A percentile compares a stretch with the other conserved stretches of the same genome.
phyloP scores from a whole-genome alignment of 1,140 invertebrate species.

The Drosophila watanabei region DNA sequence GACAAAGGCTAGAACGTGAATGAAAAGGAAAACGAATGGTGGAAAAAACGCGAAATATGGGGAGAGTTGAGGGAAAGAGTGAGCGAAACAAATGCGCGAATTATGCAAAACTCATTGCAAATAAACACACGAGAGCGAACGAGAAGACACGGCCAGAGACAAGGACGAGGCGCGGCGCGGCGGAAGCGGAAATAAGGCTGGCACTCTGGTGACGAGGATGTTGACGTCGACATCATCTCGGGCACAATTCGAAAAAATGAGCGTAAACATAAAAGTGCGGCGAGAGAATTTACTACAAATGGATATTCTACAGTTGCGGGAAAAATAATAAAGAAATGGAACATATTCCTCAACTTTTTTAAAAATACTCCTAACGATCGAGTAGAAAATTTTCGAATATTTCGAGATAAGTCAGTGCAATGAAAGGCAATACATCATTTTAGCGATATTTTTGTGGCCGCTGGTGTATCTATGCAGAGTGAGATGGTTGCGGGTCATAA shows the following conservation, averaged over 20 bases:
- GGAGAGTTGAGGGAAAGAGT: conserved; percentile 10
- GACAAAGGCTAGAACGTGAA: conserved; percentile 39
- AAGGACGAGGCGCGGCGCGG: not conserved
- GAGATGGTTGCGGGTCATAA: conserved; percentile 47
- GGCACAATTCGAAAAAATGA: conserved; percentile 75
- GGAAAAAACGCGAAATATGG: conserved; percentile 20
- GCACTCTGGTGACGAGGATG: conserved; percentile 73
- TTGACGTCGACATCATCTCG: conserved; percentile 75
- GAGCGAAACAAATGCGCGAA: conserved; percentile 81
- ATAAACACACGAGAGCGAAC: conserved; percentile 63
- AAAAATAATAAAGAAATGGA: not conserved
- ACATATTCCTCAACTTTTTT: not conserved
- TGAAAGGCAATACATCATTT: not conserved
- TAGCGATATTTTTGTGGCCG: not conserved
- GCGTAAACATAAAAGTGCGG: conserved; percentile 78
- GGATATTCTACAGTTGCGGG: conserved; percentile 3
- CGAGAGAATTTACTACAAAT: conserved; percentile 64
- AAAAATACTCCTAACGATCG: not conserved
- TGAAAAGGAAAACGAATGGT: conserved; percentile 3
- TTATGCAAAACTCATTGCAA: conserved; percentile 83
- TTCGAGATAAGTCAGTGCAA: not conserved
- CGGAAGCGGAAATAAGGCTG: conserved; percentile 40
- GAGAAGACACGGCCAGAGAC: conserved; percentile 8
- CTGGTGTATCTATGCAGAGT: conserved; percentile 2
- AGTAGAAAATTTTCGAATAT: too few relatives aligned